These are phyloP conservation scores for Acanthurus tractus DNA, from an alignment of 2,797 vertebrate genomes.

Conservation along the genomic window DNA sequence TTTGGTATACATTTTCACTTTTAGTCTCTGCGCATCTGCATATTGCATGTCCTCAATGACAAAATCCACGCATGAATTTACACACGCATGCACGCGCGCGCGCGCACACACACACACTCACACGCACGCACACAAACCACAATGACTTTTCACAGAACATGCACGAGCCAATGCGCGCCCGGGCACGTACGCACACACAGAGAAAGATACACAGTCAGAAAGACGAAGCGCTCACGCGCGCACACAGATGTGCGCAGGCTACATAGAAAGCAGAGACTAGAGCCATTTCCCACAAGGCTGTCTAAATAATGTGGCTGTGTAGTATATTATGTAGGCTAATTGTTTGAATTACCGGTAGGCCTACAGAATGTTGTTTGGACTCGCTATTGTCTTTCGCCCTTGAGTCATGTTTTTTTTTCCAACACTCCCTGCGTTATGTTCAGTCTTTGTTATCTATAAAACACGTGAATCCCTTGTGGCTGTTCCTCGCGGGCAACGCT, in stretches of 20 bases:
- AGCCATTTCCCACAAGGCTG: conserved; percentile 47
- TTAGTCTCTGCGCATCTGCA: background rate
- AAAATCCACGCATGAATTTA: background rate
- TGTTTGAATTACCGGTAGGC: conserved; percentile 52
- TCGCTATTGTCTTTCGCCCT: conserved; percentile 54
- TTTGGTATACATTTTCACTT: background rate
- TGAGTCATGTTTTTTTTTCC: conserved; percentile 40
- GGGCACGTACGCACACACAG: background rate
- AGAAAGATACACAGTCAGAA: background rate
- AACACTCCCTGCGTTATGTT: conserved; percentile 42
- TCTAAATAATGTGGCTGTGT: conserved; percentile 45
- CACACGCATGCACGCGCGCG: background rate
- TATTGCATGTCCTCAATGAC: background rate
- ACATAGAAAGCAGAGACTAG: conserved; percentile 10
- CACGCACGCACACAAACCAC: background rate
- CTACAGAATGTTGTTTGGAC: conserved; percentile 28
- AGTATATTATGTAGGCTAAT: conserved; percentile 51
- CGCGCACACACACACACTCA: background rate
- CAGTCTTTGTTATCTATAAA: conserved; percentile 64
- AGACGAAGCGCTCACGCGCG: background rate
- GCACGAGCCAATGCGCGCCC: background rate
- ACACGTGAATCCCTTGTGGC: conserved; percentile 69
- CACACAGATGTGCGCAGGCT: background rate
- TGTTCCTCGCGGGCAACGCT: conserved; percentile 41
- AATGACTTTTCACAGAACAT: background rate